Percentiles rank a stretch among this genome's conserved stretches.
Conservation (phyloP, 2,888 invertebrate species). For the Augiades crinisus region DNA sequence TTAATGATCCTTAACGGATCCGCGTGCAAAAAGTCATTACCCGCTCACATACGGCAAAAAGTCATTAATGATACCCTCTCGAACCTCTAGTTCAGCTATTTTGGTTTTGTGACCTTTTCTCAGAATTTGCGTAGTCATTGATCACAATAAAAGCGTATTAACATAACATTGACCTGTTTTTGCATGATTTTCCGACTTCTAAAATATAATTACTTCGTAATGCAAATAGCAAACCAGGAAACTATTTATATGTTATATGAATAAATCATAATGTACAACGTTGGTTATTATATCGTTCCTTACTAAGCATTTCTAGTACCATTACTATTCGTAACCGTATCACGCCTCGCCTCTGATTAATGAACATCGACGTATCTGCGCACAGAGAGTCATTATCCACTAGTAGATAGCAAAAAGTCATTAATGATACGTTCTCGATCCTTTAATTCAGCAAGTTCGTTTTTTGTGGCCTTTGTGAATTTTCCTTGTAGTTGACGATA, state of each 20-base stretch:
- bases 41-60: slow-evolving; percentile 37
- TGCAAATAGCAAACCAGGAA: no score
- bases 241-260: no score
- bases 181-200: no score
- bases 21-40: slow-evolving; percentile 44
- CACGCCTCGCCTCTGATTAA: slow-evolving; percentile 13
- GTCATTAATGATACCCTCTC: slow-evolving; percentile 38
- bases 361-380: slow-evolving; percentile 27
- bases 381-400: slow-evolving; percentile 43
- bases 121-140: not conserved
- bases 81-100: slow-evolving; percentile 9
- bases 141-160: not conserved
- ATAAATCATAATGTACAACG: no score
- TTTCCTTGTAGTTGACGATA: not conserved
- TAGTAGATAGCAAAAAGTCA: slow-evolving; percentile 40
- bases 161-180: no score
- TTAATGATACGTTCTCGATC: slow-evolving; percentile 33
- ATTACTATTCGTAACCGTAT: not conserved
- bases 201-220: no score
- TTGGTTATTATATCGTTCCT: no score
- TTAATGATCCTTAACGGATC: slow-evolving; percentile 22
- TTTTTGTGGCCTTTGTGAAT: slow-evolving; percentile 2
- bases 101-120: not conserved
- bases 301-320: no score
- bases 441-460: slow-evolving; percentile 7